Evolutionary conservation across 2,888 invertebrate species (phyloP), one percentile per base, ranked within the genome.

Genomic region (Melanostoma scalare): DNA sequence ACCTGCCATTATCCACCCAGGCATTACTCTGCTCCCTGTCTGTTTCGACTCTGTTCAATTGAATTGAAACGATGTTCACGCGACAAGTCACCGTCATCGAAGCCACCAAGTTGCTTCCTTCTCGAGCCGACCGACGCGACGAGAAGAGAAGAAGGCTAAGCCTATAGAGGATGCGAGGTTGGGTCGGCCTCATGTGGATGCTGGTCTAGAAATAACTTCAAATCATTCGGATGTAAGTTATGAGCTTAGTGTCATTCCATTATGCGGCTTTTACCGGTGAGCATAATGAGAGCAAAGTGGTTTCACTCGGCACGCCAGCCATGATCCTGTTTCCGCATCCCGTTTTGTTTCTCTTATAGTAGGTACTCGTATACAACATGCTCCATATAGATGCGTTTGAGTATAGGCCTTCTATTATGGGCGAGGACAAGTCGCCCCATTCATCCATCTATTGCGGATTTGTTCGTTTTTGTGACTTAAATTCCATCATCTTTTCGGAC

Each of bases 201-300:
- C 33, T 85, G 61, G 61, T 85, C 75, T 55, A 80, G 80, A 85
- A 85, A 85, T 85, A 80, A 72, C 85, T 72, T 80, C 85, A 85
- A 85, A 85, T 85, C 85, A 80, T 76, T 85, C 75, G 80, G 71
- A 85, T 85, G 85, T 85, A 80, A 85, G 85, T 85, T 85, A 85
- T 85, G 85, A 76, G 85, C 85, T 85, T 85, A 85, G 80, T 85
- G 85, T 85, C 85, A 85, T 80, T 80, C 80, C 80, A 85, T 76
- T 80, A 80, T 85, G 75, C 61, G 80, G 67, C 85, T 85, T 76
- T 79, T 58, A 53, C 74, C 84, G 60, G 73, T 44, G 61, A 75
- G 69, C 75, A 80, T 85, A 85, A 85, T 85, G 80, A 80, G 75
- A 80, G 85, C 75, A 75, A 85, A 85, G 80, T 85, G 85, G 72